Evolutionary conservation across 2,113 vertebrate genomes (phyloP).

Genomic region (Picathartes gymnocephalus): DNA sequence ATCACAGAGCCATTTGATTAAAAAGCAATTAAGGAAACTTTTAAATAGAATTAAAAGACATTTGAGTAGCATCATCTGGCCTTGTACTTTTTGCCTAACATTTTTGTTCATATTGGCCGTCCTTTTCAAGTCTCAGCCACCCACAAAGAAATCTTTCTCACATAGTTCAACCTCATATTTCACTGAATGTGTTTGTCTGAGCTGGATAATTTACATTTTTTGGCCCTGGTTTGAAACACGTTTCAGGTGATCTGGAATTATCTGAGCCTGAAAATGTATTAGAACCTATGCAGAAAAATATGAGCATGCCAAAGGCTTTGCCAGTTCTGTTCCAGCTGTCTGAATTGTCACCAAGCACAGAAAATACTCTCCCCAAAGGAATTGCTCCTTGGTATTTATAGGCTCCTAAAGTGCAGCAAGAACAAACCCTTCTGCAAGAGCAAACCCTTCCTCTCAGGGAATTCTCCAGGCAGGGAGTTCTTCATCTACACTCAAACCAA

Average conservation of each 20-base stretch:
- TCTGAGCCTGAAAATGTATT: slow-evolving; percentile 3
- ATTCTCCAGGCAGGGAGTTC: not conserved
- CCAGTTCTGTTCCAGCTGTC: not conserved
- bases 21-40: not conserved
- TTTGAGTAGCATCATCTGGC: not conserved
- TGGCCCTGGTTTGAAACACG: not conserved
- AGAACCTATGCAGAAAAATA: not conserved
- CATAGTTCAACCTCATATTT: not conserved
- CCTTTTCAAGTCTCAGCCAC: not conserved
- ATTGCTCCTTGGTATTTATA: slow-evolving; percentile 11
- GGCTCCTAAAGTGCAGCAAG: not conserved
- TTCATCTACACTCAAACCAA: not conserved
- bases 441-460: not conserved
- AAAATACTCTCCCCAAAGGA: slow-evolving; percentile 20
- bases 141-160: not conserved
- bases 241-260: slow-evolving; percentile 15
- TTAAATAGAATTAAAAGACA: not conserved
- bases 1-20: not conserved
- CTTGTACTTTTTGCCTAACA: not conserved
- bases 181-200: not conserved
- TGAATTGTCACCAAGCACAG: slow-evolving; percentile 14
- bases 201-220: not conserved
- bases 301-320: not conserved
- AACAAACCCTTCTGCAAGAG: not conserved
- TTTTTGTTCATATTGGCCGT: not conserved